Evolutionary conservation across 1,140 invertebrate genomes (phyloP), one percentile per base, ranked within the genome.

Genomic region (Plectrocnemia conspersa): DNA sequence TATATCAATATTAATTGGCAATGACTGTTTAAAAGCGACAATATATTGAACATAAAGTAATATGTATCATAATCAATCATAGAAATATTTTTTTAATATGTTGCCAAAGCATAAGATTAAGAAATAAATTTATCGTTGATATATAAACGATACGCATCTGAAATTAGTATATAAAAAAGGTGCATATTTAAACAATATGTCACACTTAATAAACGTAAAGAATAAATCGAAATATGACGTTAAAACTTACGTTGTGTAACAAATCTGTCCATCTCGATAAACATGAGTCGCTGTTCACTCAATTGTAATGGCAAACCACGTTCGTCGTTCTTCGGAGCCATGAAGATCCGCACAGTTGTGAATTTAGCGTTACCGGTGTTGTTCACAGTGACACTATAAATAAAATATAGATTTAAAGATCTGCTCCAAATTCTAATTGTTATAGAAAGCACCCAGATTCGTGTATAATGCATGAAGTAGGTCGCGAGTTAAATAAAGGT

Each of bases 251-350:
- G 65, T 10, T 72, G 69, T 0, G 77, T 74, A 7, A 79, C 75
- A 62, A 88, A 88, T 68, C 86, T 82, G 67, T 90, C 88, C 79
- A 91, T 77, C 65, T 91, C 87, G 19, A 89, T 81, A 75, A 88
- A 86, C 61, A 89, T 73, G 24, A 77, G 70, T 49, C 84, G 79
- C 60, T 89, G 84, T 42, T 88, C 81, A 1, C 78, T 69, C 42
- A 86, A 77, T 10, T 71, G 60, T 74, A 85, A 82, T 1, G 76
- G 75, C 13, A 83, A 73, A 2, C 83, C 84, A 35, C 83, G 77
- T 62, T 90, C 88, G 55, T 91, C 86, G 24, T 76, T 69, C 63
- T 82, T 86, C 0, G 88, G 87, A 0, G 79, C 82, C 16, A 90
- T 70, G 72, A 87, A 91, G 58, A 91, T 85, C 18, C 88, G 78